Evolutionary conservation across 2,797 vertebrate genomes (phyloP).

Genomic region (Vireo griseus): DNA sequence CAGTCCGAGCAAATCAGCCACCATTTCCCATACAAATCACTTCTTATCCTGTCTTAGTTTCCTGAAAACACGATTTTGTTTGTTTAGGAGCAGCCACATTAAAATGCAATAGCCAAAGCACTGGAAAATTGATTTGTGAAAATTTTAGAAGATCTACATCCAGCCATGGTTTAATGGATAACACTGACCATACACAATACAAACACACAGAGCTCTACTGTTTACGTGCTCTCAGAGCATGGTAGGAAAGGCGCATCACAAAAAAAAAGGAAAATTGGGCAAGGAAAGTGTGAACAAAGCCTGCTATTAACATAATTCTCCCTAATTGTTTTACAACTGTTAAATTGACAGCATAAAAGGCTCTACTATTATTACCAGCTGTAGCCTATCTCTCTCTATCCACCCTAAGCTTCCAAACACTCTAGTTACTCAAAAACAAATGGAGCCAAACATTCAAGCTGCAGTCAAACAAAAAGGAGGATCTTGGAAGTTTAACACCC

Average conservation of each 20-base stretch:
- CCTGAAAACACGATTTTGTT: slow-evolving; percentile 47
- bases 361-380: slow-evolving; percentile 45
- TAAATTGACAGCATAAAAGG: slow-evolving; percentile 51
- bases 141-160: slow-evolving; percentile 38
- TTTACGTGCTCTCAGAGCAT: not conserved
- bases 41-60: slow-evolving; percentile 59
- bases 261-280: not conserved
- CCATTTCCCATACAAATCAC: slow-evolving; percentile 64
- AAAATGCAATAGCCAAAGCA: slow-evolving; percentile 41
- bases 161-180: slow-evolving; percentile 29
- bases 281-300: slow-evolving; percentile 46
- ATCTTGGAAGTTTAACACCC: not conserved
- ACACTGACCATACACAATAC: slow-evolving; percentile 35
- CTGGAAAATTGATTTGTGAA: slow-evolving; percentile 61
- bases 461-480: not conserved
- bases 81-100: slow-evolving; percentile 49
- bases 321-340: slow-evolving; percentile 61
- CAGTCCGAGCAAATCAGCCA: slow-evolving; percentile 41
- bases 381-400: not conserved
- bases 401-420: slow-evolving; percentile 28
- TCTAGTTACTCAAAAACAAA: slow-evolving; percentile 7
- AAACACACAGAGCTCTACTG: slow-evolving; percentile 37
- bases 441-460: not conserved
- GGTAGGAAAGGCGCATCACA: not conserved
- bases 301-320: slow-evolving; percentile 54